Conservation (phyloP, 2,888 invertebrate species). For the Vanessa cardui region DNA sequence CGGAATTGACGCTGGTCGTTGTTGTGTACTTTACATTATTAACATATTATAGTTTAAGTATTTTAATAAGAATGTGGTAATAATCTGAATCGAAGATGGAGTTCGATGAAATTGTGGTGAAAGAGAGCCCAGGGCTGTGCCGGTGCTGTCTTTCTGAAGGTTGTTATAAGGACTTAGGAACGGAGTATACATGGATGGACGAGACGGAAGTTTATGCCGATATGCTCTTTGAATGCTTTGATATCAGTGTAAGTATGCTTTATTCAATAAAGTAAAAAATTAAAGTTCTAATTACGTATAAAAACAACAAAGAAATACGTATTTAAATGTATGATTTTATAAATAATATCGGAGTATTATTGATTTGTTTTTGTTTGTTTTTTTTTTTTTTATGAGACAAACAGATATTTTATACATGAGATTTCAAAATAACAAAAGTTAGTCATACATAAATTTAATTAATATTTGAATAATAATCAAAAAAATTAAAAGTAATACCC, state of each 20-base stretch:
- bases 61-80: slow-evolving; percentile 18
- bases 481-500: too few relatives aligned
- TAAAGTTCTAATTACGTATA: not conserved
- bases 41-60: slow-evolving; percentile 8
- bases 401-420: too few relatives aligned
- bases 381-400: too few relatives aligned
- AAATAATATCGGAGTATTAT: too few relatives aligned
- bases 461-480: too few relatives aligned
- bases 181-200: slow-evolving; percentile 75
- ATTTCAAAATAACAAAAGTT: too few relatives aligned
- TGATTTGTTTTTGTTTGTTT: too few relatives aligned
- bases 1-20: slow-evolving; percentile 26
- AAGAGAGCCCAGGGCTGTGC: slow-evolving; percentile 76
- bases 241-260: slow-evolving; percentile 68
- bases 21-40: slow-evolving; percentile 13
- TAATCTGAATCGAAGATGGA: slow-evolving; percentile 58
- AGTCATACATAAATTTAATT: too few relatives aligned
- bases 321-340: too few relatives aligned
- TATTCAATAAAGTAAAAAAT: not conserved
- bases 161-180: slow-evolving; percentile 72
- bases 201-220: slow-evolving; percentile 77
- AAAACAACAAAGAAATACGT: not conserved
- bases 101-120: slow-evolving; percentile 71
- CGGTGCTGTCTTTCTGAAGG: slow-evolving; percentile 79
- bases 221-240: slow-evolving; percentile 76